These are phyloP conservation scores for Polia nebulosa DNA, from an alignment of 2,888 invertebrate genomes.

Conservation along the genomic window DNA sequence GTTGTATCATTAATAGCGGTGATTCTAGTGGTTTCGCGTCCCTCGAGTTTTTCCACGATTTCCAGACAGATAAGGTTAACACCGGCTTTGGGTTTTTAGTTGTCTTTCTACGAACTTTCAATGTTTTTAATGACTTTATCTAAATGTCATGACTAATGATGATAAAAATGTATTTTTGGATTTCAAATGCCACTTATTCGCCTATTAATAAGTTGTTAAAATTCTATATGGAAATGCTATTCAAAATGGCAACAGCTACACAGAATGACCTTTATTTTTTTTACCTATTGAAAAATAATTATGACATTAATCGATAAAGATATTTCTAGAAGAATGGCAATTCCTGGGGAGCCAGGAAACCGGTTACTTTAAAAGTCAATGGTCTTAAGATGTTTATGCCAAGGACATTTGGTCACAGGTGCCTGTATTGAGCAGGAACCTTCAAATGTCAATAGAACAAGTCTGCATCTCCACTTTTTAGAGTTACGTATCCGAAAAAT, in stretches of 20 bases:
- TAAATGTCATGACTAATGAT: constrained; percentile 32
- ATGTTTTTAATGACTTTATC: constrained; percentile 12
- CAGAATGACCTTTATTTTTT: constrained; percentile 43
- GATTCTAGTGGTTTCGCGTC: background rate
- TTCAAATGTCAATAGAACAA: constrained; percentile 27
- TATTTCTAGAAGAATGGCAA: constrained; percentile 19
- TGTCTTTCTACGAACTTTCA: constrained; percentile 12
- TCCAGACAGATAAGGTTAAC: constrained; percentile 26
- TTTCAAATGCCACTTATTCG: constrained; percentile 26
- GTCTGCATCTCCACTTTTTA: constrained; percentile 7
- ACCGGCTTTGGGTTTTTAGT: background rate
- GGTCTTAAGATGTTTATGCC: constrained; percentile 30
- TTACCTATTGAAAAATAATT: constrained; percentile 23
- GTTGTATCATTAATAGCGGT: background rate
- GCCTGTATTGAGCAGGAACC: constrained; percentile 5
- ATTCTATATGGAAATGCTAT: constrained; percentile 19
- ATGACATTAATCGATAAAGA: constrained; percentile 6
- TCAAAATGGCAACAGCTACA: constrained; percentile 20
- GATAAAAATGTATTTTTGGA: constrained; percentile 18
- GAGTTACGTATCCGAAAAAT: background rate
- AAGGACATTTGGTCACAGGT: constrained; percentile 27
- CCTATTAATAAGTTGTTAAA: constrained; percentile 15
- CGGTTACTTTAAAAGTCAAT: constrained; percentile 24
- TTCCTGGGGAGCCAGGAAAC: constrained; percentile 11
- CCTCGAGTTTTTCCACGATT: constrained; percentile 5